These are phyloP conservation scores for Opisthograptis luteolata DNA, from an alignment of 2,888 invertebrate species.

Conservation along the genomic window DNA sequence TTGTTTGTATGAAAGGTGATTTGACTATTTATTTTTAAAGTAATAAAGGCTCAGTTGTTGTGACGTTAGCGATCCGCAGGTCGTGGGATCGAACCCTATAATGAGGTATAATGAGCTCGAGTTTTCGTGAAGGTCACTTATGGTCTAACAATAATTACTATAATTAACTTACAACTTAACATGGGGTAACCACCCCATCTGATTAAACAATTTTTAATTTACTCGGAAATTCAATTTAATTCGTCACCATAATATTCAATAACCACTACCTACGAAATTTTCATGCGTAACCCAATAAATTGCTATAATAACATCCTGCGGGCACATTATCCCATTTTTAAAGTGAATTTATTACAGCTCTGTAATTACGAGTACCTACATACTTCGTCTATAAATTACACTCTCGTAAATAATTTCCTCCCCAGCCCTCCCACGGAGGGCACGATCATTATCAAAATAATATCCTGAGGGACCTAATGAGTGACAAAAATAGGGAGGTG, in stretches of 20 bases:
- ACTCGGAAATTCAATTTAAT: too few species aligned
- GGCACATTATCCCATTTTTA: conserved; percentile 35
- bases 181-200: too few species aligned
- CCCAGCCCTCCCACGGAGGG: conserved; percentile 24
- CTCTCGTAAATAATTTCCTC: conserved; percentile 34
- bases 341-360: conserved; percentile 34
- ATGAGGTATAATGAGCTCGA: too few species aligned
- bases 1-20: too few species aligned
- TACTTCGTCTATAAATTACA: conserved; percentile 28
- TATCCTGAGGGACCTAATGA: conserved; percentile 28
- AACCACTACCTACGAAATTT: conserved; percentile 5
- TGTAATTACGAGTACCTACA: conserved; percentile 35
- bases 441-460: conserved; percentile 30
- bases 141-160: too few species aligned
- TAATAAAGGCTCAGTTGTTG: too few species aligned
- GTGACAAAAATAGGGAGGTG: conserved; percentile 35
- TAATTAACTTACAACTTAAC: too few species aligned
- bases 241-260: conserved; percentile 2
- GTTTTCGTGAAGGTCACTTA: too few species aligned
- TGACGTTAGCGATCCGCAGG: too few species aligned
- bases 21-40: too few species aligned
- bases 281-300: conserved; percentile 28
- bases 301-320: conserved; percentile 30
- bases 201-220: neutral
- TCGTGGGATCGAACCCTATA: too few species aligned